Base-by-base conservation (phyloP, 64 coral and sea anemone genomes). In the Hydrozoanthus tunicans region DNA sequence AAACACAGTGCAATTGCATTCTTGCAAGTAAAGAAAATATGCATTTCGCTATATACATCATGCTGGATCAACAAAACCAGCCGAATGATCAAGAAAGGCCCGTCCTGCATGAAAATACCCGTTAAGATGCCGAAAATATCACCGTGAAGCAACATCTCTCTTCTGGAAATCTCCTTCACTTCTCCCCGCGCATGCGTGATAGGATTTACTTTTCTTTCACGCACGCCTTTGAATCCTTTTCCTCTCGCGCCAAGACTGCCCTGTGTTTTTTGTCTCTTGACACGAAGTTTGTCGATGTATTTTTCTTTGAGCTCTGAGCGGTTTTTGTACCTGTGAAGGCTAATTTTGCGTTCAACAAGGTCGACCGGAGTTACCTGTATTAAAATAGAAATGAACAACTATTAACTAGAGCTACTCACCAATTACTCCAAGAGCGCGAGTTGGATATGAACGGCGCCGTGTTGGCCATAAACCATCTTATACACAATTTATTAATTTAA, bases 81-180 rank as follows among this genome's bases (percentile, higher is more conserved):
- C 85, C 97, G 92, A 24, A 99, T 90, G 6, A 99, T 93, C 17
- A 99, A 85, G 66, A 99, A 99, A 51, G 97, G 97, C 13, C 97
- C 97, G 86, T 99, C 97, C 56, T 96, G 94, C 97, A 99, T 99
- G 6, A 99, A 91, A 82, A 99, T 99, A 0, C 97, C 97, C 13
- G 97, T 95, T 11, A 99, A 64, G 61, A 99, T 99, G 5, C 97
- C 97, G 90, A 96, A 99, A 65, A 96, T 99, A 12, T 99, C 97
- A 53, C 97, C 97, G 52, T 99, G 97, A 27, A 99, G 90, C 24
- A 95, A 61, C 89, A 98, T 95, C 70, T 98, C 93, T 6, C 95
- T 69, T 6, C 95, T 90, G 15, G 95, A 97, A 56, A 97, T 97
- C 70, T 97, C 90, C 65, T 97, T 97, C 23, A 97, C 92, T 51